These are phyloP conservation scores for Sesia bembeciformis DNA, from an alignment of 2,888 invertebrate genomes.

Conservation along the genomic window DNA sequence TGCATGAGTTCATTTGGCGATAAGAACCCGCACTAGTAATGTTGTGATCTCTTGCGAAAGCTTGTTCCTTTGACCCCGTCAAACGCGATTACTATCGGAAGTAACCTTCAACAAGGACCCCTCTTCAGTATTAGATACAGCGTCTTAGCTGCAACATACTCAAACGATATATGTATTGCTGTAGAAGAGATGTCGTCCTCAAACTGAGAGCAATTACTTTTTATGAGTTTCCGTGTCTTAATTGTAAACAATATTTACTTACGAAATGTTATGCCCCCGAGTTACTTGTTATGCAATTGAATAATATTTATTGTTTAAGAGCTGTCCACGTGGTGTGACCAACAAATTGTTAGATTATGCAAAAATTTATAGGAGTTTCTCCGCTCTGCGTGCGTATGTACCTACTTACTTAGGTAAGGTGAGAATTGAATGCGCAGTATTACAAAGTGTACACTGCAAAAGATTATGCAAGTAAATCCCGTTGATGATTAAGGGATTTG, in stretches of 20 bases:
- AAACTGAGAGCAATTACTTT: no score
- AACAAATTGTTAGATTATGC: conserved; percentile 34
- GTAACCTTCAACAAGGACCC: neutral
- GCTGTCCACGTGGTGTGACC: conserved; percentile 21
- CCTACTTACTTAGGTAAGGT: neutral
- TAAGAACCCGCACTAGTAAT: neutral
- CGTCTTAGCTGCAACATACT: no score
- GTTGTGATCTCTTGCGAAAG: conserved; percentile 2
- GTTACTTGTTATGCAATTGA: conserved; percentile 11
- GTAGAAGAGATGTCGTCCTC: no score
- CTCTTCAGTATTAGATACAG: no score
- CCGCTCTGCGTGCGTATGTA: conserved; percentile 6
- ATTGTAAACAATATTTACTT: conserved; percentile 1
- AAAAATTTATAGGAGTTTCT: conserved; percentile 27
- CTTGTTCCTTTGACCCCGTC: conserved; percentile 6
- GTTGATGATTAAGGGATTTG: no score
- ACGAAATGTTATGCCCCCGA: conserved; percentile 4
- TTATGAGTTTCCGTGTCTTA: no score
- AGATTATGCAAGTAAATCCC: no score
- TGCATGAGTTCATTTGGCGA: no score
- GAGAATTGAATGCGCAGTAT: neutral
- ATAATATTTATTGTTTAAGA: conserved; percentile 12
- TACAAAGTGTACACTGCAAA: conserved; percentile 1
- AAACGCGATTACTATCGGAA: conserved; percentile 5
- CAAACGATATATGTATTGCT: no score